These are phyloP conservation scores for Neotoma lepida DNA, from an alignment of 2,113 vertebrate genomes.

Conservation along the genomic window DNA sequence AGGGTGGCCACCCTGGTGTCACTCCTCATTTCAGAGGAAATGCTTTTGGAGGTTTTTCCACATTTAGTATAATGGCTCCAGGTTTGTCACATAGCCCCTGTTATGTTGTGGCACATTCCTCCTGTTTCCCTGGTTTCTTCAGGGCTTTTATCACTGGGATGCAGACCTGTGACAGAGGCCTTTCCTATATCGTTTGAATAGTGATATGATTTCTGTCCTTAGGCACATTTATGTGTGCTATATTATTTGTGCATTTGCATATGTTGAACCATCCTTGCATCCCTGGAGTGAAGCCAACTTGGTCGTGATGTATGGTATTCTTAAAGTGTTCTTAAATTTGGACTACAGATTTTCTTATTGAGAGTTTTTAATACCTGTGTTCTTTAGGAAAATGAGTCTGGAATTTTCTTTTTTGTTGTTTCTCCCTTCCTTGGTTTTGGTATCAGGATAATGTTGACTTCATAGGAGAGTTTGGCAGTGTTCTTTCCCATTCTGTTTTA, in stretches of 20 bases:
- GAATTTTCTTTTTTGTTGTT: neutral
- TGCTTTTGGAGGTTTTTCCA: neutral
- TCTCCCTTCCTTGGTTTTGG: neutral
- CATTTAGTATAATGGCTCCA: neutral
- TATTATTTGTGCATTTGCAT: neutral
- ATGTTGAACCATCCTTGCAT: neutral
- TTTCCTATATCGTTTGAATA: neutral
- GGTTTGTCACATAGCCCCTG: neutral
- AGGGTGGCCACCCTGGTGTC: neutral
- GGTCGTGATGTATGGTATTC: neutral
- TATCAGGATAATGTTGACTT: neutral
- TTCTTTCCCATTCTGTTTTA: neutral
- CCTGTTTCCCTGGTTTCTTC: neutral
- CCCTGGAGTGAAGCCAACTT: neutral
- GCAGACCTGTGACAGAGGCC: neutral
- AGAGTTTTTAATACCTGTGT: neutral
- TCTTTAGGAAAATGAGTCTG: neutral
- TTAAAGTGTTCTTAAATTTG: neutral
- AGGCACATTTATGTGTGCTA: neutral
- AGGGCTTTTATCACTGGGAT: neutral
- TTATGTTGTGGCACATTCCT: neutral
- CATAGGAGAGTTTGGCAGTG: neutral
- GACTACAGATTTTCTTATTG: neutral
- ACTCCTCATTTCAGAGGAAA: neutral
- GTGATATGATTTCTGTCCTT: neutral